Base-by-base conservation (phyloP, 2,113 vertebrate genomes). In the Erythrocercus mccallii region DNA sequence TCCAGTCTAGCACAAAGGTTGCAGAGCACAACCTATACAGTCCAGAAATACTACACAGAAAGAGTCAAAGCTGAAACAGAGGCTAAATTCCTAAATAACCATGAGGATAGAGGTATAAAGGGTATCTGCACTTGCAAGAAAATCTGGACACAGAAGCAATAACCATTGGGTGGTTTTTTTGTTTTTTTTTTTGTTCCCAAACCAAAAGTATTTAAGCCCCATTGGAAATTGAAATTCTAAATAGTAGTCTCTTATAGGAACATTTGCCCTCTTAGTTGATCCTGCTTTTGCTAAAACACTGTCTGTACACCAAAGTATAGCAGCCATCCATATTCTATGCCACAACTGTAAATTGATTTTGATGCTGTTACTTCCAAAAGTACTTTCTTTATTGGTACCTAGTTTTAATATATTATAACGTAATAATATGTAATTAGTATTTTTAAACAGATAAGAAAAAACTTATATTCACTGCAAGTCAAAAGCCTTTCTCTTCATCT, bases 331-430 rank as follows among this genome's bases (percentile, higher is more conserved):
- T 54, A 28, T 21, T 27, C 12, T 50, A 10, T 42, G 33, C 6
- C 27, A 50, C 27, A 64, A 4, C 0, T 81, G 1, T 56, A 85
- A 76, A 64, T 4, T 58, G 3, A 47, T 70, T 68, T 90, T 76
- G 15, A 44, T 72, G 7, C 3, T 69, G 3, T 15, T 68, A 37
- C 76, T 61, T 69, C 14, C 47, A 78, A 44, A 12, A 0, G 0
- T 50, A 9, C 5, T 64, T 71, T 48, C 10, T 58, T 53, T n/a
- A 45, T 15, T 17, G 9, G 40, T 90, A 3, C 1, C 3, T 27
- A 27, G 2, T 40, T 92, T 82, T 24, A 58, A n/a, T 22, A 37
- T 57, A 50, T 42, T 45, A 33, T 76, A 58, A 6, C 4, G 1
- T 58, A 22, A 30, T 21, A 66, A 50, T 14, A 58, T 21, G 6